These are phyloP conservation scores for Antennarius striatus DNA, from an alignment of 2,113 vertebrate species.

Conservation along the genomic window DNA sequence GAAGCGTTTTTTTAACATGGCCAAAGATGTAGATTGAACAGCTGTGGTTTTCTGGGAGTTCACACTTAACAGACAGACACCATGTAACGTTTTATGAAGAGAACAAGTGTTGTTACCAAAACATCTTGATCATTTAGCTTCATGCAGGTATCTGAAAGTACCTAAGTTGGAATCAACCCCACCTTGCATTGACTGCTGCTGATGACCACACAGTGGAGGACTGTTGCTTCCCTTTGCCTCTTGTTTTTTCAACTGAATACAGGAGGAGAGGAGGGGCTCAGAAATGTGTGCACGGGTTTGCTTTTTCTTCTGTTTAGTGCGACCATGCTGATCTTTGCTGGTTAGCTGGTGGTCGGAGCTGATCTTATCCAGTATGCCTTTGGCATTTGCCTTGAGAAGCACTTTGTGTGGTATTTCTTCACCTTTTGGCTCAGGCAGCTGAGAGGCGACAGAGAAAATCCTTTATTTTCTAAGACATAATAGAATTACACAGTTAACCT, in stretches of 20 bases:
- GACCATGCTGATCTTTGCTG: conserved; percentile 65
- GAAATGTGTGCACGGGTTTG: neutral
- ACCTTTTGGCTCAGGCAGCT: conserved; percentile 76
- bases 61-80: no score
- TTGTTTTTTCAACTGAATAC: conserved; percentile 38
- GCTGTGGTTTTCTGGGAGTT: no score
- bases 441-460: conserved; percentile 23
- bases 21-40: no score
- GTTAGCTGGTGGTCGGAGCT: conserved; percentile 58
- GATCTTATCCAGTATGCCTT: conserved; percentile 77
- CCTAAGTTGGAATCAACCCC: neutral
- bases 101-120: no score
- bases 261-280: conserved; percentile 10
- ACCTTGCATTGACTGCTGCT: conserved; percentile 41
- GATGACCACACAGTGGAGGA: neutral
- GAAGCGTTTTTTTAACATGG: neutral
- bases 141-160: neutral
- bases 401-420: conserved; percentile 72
- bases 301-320: conserved; percentile 26
- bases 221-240: conserved; percentile 49
- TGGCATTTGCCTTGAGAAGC: conserved; percentile 80
- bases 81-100: no score
- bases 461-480: neutral
- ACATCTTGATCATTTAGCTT: no score
- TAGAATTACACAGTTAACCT: neutral